Percentiles rank a stretch among this genome's conserved stretches.
Conservation (phyloP, 2,888 invertebrate genomes). For the Diaperis boleti region DNA sequence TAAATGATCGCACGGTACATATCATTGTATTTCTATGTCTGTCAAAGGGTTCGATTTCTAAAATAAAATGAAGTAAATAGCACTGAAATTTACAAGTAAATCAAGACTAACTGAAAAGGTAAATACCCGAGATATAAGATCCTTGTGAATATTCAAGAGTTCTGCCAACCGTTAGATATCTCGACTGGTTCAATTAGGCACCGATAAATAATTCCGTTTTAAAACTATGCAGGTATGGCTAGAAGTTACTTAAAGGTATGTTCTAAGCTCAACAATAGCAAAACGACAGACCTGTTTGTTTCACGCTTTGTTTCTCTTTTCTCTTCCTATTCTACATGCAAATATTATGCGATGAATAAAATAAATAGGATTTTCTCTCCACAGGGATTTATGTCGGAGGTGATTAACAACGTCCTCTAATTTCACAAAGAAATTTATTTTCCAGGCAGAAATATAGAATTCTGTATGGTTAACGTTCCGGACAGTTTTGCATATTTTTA, state of each 20-base stretch:
- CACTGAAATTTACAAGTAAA: no score
- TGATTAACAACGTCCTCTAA: conserved; percentile 37
- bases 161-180: no score
- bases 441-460: conserved; percentile 13
- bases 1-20: no score
- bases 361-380: conserved; percentile 37
- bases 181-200: no score
- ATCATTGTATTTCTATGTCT: no score
- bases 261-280: conserved; percentile 14
- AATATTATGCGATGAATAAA: conserved; percentile 41
- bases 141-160: no score
- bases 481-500: conserved; percentile 27
- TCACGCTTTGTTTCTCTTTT: conserved; percentile 30
- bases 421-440: conserved; percentile 34
- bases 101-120: no score
- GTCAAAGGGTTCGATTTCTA: no score
- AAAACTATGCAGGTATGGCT: no score
- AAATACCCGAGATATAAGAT: no score
- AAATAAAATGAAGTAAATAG: no score
- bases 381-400: conserved; percentile 23
- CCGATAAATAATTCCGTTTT: neutral
- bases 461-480: conserved; percentile 4
- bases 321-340: conserved; percentile 37
- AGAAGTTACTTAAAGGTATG: conserved; percentile 7
- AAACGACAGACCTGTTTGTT: conserved; percentile 24